These are phyloP conservation scores for Baryphthengus martii DNA, from an alignment of 2,113 vertebrate species.

Conservation along the genomic window DNA sequence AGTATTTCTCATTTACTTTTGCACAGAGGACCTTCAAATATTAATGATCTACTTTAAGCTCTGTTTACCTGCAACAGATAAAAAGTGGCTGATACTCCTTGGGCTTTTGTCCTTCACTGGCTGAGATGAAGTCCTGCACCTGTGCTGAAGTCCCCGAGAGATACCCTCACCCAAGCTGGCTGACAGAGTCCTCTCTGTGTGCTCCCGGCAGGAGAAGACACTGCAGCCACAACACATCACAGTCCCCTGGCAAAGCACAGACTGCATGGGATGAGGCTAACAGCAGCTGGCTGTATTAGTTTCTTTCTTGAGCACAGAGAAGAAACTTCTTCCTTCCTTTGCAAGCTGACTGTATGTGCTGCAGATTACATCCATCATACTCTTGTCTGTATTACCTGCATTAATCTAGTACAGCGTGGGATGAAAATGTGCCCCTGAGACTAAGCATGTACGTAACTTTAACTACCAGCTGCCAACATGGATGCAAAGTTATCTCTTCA, in stretches of 20 bases:
- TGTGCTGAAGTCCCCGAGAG: rapidly evolving
- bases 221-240: background rate
- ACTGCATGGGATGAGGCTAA: background rate
- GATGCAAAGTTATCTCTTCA: slow-evolving; percentile 8
- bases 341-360: background rate
- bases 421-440: slow-evolving; percentile 28
- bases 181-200: background rate
- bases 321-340: background rate
- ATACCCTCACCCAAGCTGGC: background rate
- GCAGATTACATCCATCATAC: slow-evolving; percentile 4
- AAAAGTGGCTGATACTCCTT: background rate
- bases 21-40: background rate
- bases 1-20: background rate
- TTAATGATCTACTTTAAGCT: background rate
- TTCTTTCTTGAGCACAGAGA: background rate
- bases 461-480: slow-evolving; percentile 29
- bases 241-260: background rate
- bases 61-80: background rate
- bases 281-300: background rate
- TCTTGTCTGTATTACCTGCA: slow-evolving; percentile 33
- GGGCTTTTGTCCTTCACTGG: background rate
- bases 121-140: background rate
- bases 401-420: slow-evolving; percentile 36
- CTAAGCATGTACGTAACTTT: slow-evolving; percentile 25
- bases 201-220: background rate